Percentiles rank a stretch among this genome's conserved stretches.
phyloP scores from a whole-genome alignment of 2,113 vertebrate species.

The Melanerpes formicivorus region DNA sequence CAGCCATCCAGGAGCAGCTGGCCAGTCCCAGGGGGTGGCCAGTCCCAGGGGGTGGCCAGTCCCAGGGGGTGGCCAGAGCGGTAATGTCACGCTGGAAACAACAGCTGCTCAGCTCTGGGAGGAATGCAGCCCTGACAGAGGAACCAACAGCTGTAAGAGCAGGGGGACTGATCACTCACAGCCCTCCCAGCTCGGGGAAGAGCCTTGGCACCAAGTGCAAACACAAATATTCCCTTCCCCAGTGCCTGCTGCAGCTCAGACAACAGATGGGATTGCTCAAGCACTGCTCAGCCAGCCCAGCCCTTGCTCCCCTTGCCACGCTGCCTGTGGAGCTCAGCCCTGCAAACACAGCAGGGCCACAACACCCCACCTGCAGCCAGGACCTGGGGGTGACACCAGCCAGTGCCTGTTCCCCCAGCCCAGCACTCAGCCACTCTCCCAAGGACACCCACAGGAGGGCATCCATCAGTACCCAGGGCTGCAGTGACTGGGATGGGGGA shows the following conservation, averaged over 20 bases:
- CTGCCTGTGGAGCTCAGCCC: neutral
- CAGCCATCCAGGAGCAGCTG: neutral
- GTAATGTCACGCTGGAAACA: neutral
- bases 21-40: neutral
- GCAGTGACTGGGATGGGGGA: neutral
- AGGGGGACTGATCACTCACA: neutral
- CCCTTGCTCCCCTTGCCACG: neutral
- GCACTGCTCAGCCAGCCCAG: neutral
- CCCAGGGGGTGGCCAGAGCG: neutral
- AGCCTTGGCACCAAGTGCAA: conserved; percentile 33
- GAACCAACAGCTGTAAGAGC: conserved; percentile 54
- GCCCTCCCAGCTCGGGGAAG: neutral
- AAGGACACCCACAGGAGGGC: neutral
- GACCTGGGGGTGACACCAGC: neutral
- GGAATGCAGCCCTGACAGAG: neutral
- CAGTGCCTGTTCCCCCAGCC: neutral
- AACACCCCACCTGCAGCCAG: neutral
- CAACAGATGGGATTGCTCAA: conserved; percentile 72
- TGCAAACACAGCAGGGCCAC: rapidly evolving
- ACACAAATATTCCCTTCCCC: conserved; percentile 55
- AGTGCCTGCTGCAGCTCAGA: conserved; percentile 27
- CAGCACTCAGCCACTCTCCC: neutral
- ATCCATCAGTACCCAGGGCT: neutral
- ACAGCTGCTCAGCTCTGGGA: neutral
- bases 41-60: neutral